A percentile compares a stretch with the other conserved stretches of the same genome.
phyloP scores from a whole-genome alignment of 2,888 invertebrate species.

The Trissoscelio sp. region DNA sequence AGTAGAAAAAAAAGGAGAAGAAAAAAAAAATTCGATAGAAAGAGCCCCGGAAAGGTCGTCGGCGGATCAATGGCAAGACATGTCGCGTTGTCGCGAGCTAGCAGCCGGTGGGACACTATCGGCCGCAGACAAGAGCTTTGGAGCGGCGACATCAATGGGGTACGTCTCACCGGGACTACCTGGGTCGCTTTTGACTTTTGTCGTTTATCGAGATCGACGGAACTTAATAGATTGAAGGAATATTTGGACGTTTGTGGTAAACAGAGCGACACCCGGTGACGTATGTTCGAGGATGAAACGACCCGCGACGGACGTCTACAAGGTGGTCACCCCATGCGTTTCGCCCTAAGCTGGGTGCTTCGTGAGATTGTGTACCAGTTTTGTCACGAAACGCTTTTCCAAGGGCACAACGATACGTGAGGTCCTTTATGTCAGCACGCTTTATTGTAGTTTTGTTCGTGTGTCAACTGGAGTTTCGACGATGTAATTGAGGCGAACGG shows the following conservation, averaged over 20 bases:
- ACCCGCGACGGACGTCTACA: constrained; percentile 71
- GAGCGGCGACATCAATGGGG: constrained; percentile 77
- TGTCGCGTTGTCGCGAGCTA: constrained; percentile 80
- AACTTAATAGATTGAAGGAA: constrained; percentile 81
- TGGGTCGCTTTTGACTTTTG: constrained; percentile 69
- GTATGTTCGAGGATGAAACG: constrained; percentile 79
- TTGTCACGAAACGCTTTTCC: constrained; percentile 62
- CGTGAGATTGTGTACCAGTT: constrained; percentile 55
- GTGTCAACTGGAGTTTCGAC: constrained; percentile 48
- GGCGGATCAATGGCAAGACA: constrained; percentile 82
- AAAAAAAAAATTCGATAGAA: constrained; percentile 29
- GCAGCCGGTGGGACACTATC: constrained; percentile 74
- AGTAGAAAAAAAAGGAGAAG: constrained; percentile 25
- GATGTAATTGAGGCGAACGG: constrained; percentile 50
- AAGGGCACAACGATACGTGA: constrained; percentile 60
- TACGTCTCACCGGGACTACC: constrained; percentile 71
- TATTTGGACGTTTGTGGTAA: constrained; percentile 83
- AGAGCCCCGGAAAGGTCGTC: constrained; percentile 66
- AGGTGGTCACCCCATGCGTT: constrained; percentile 72
- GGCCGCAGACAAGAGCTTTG: constrained; percentile 71
- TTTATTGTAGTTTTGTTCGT: constrained; percentile 53
- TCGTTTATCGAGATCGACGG: constrained; percentile 70
- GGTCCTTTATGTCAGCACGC: constrained; percentile 62
- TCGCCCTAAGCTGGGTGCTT: constrained; percentile 6
- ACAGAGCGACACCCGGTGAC: constrained; percentile 83